Conservation (phyloP, 2,113 vertebrate species). For the Vimba vimba region DNA sequence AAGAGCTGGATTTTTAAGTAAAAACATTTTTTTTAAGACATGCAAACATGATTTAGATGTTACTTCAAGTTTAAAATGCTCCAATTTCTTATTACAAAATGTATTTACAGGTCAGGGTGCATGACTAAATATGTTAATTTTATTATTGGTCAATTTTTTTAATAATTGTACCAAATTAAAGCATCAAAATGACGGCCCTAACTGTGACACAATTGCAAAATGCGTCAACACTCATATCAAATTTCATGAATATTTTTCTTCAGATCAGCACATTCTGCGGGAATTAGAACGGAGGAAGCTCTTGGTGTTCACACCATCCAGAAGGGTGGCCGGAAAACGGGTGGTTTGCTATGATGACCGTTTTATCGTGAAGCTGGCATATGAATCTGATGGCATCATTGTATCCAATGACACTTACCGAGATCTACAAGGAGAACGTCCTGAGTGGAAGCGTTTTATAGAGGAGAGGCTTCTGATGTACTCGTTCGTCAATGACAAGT, state of each 20-base stretch:
- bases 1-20: neutral
- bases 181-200: neutral
- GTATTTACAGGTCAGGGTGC: neutral
- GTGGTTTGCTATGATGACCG: conserved; percentile 93
- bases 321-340: conserved; percentile 85
- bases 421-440: conserved; percentile 87
- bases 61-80: neutral
- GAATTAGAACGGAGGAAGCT: conserved; percentile 93
- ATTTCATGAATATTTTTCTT: neutral
- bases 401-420: conserved; percentile 95
- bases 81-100: too few species aligned
- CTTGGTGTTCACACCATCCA: conserved; percentile 91
- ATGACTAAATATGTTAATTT: neutral
- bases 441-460: conserved; percentile 94
- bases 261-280: conserved; percentile 89
- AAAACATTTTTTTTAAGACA: neutral
- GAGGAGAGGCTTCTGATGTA: conserved; percentile 94
- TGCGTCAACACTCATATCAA: neutral
- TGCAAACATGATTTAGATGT: neutral
- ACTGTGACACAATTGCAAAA: too few species aligned
- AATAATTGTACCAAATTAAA: neutral
- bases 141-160: neutral
- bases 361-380: conserved; percentile 91
- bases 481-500: conserved; percentile 97
- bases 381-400: conserved; percentile 85